A percentile compares a stretch with the other conserved stretches of the same genome.
These are phyloP conservation scores for Cuniculus paca DNA, from an alignment of 2,797 vertebrate species.

Conservation along the genomic window DNA sequence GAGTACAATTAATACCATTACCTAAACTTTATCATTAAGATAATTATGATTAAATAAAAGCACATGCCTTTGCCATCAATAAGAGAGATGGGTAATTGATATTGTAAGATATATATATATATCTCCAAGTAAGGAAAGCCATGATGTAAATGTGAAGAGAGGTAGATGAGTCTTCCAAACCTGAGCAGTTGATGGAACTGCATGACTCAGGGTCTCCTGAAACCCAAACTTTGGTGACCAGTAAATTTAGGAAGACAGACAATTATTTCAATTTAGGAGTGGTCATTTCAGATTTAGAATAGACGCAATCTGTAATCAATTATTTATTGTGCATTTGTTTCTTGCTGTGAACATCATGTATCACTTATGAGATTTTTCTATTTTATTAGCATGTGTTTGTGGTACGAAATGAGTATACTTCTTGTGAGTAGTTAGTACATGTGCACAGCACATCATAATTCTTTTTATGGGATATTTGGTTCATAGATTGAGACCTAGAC, in stretches of 20 bases:
- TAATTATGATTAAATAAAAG: slow-evolving; percentile 37
- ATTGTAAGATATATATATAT: not conserved
- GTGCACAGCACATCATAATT: not conserved
- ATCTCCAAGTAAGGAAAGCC: not conserved
- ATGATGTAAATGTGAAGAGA: not conserved
- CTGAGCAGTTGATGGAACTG: not conserved
- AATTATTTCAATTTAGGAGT: not conserved
- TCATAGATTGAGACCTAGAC: too few species aligned
- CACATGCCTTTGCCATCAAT: not conserved
- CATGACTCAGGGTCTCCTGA: not conserved
- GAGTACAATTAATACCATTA: slow-evolving; percentile 21
- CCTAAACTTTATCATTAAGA: not conserved
- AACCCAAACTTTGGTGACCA: not conserved
- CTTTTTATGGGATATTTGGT: not conserved
- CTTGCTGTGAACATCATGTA: slow-evolving; percentile 16
- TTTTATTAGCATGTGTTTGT: too few species aligned
- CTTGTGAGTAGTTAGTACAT: not conserved
- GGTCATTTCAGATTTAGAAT: slow-evolving; percentile 19
- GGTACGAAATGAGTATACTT: not conserved
- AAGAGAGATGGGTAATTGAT: not conserved
- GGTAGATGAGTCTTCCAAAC: not conserved
- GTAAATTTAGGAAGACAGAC: slow-evolving; percentile 38
- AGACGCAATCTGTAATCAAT: not conserved
- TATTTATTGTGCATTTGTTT: slow-evolving; percentile 18
- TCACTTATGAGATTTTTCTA: not conserved